A percentile compares a stretch with the other conserved stretches of the same genome.
These are phyloP conservation scores for Poecilia gillii DNA, from an alignment of 2,797 vertebrate genomes.

Conservation along the genomic window DNA sequence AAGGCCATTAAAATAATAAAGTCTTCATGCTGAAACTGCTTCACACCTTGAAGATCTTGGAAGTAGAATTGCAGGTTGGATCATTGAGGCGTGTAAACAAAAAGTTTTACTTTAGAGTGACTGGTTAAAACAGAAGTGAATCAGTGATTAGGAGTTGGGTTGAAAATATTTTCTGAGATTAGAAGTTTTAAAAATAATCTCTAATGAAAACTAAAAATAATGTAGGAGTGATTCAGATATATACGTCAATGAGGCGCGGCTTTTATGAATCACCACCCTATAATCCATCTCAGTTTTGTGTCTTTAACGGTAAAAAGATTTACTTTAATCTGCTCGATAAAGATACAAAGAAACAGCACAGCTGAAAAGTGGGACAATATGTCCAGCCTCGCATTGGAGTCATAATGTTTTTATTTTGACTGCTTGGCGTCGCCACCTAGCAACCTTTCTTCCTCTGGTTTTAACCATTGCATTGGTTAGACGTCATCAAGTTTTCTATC, in stretches of 20 bases:
- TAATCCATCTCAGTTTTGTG: conserved; percentile 15
- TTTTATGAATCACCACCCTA: not conserved
- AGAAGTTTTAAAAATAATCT: not conserved
- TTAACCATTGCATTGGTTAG: not conserved
- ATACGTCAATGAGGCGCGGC: not conserved
- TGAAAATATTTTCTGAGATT: not conserved
- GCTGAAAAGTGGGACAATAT: not conserved
- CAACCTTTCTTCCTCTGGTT: not conserved
- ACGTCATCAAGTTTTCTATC: not conserved
- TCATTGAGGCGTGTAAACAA: not conserved
- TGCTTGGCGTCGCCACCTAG: conserved; percentile 10
- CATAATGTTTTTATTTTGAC: not conserved
- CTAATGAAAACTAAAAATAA: not conserved
- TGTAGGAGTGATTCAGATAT: not conserved
- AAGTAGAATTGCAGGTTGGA: not conserved
- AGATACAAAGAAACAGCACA: not conserved
- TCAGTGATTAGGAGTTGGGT: not conserved
- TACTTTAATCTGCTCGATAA: not conserved
- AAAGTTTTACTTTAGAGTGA: not conserved
- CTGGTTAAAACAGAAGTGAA: not conserved
- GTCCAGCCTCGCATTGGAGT: not conserved
- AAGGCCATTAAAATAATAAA: not conserved
- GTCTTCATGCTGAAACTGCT: not conserved
- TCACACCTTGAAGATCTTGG: not conserved
- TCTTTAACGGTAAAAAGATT: conserved; percentile 6